Evolutionary conservation across 1,140 invertebrate species (phyloP), one percentile per base, ranked within the genome.

Genomic region (Mizuhopecten yessoensis): DNA sequence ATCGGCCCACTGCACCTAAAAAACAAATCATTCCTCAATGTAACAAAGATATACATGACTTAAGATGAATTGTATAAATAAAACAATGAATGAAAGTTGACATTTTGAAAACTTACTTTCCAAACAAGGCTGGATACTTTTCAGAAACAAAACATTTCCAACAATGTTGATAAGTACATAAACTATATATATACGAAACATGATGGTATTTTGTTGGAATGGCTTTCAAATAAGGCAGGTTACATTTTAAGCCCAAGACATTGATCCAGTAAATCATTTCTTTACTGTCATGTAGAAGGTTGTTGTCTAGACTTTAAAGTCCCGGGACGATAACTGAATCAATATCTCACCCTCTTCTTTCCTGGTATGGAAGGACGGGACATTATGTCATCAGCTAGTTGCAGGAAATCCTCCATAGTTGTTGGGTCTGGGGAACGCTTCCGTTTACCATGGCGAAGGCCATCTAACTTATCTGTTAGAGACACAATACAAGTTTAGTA

Each of bases 1-100:
- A 97, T 99, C 99, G n/a, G 99, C 99, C 99, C 99, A 99, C 90
- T 99, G 97, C 92, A 99, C 99, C 99, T 99, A 96, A 93, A 96
- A 75, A 13, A 1, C 42, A 45, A 45, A 13, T 45, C 17, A 45
- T 23, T 34, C 29, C 0, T 36, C 33, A 29, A 34, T 23, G 39
- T 10, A 34, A 87, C 15, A 34, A 23, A 36, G 20, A 13, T 33
- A 57, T 34, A 0, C 33, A 34, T 86, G 33, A 86, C 20, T n/a
- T n/a, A n/a, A n/a, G n/a, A n/a, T n/a, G n/a, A n/a, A n/a, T n/a
- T n/a, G n/a, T n/a, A n/a, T n/a, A n/a, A n/a, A n/a, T n/a, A n/a
- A n/a, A n/a, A n/a, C n/a, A n/a, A n/a, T n/a, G n/a, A n/a, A n/a
- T n/a, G n/a, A n/a, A n/a, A n/a, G n/a, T n/a, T n/a, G n/a, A n/a